Conservation (phyloP, 2,888 invertebrate species). For the Limnephilus lunatus region DNA sequence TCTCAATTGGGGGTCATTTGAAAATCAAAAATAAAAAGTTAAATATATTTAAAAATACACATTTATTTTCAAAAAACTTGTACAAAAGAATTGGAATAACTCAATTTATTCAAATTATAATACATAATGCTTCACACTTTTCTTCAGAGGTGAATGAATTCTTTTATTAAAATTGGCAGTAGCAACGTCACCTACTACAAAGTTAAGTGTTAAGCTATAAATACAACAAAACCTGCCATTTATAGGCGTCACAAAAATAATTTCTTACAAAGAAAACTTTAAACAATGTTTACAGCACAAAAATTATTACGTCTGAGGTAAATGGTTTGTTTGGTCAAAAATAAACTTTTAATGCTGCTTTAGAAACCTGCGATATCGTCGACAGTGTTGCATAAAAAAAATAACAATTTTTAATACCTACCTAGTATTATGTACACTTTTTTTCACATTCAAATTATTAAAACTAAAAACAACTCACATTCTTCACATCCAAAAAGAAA, state of each 20-base stretch:
- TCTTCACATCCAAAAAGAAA: neutral
- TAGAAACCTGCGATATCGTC: neutral
- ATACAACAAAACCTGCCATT: neutral
- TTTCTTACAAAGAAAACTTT: neutral
- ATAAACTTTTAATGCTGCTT: neutral
- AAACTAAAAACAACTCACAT: neutral
- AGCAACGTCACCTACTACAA: neutral
- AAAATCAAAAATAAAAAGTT: neutral
- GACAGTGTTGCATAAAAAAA: neutral
- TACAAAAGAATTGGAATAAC: neutral
- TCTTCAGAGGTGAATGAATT: neutral
- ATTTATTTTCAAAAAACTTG: neutral
- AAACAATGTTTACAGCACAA: neutral
- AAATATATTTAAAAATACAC: neutral
- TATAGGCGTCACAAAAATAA: neutral
- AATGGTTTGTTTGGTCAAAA: neutral
- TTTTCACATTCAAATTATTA: neutral
- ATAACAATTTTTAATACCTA: neutral
- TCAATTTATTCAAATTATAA: neutral
- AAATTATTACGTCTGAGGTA: neutral
- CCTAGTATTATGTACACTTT: neutral
- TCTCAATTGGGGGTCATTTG: neutral
- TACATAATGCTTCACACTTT: neutral
- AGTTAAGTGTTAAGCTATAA: neutral
- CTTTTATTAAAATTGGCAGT: neutral